Percentiles rank a stretch among this genome's conserved stretches.
Evolutionary conservation across 2,797 vertebrate genomes (phyloP).

Genomic region (Pangasius djambal): DNA sequence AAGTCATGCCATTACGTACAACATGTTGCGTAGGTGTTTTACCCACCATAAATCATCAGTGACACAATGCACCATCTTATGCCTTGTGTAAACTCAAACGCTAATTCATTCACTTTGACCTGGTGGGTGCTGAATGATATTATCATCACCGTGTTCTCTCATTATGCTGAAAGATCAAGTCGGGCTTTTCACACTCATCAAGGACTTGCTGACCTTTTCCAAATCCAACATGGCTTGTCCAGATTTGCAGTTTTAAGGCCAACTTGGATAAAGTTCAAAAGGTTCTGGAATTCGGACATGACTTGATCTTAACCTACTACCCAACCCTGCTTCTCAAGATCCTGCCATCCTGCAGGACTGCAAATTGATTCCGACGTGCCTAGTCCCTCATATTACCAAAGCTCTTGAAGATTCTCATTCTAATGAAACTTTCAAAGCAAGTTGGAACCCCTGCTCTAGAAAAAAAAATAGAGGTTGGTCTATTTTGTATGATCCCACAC

Average conservation of each 20-base stretch:
- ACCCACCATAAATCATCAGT: background rate
- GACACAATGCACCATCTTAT: slow-evolving; percentile 21
- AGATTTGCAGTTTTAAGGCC: background rate
- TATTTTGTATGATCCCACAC: too few species aligned
- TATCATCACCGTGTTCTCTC: background rate
- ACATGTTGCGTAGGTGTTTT: background rate
- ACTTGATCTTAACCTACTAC: background rate
- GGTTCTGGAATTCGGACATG: background rate
- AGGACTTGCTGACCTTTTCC: slow-evolving; percentile 1
- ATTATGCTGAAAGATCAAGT: slow-evolving; percentile 4
- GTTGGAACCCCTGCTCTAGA: background rate
- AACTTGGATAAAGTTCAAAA: background rate
- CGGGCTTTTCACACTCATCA: background rate
- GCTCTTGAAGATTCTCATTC: background rate
- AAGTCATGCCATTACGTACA: background rate
- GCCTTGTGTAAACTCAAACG: background rate
- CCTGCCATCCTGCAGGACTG: background rate
- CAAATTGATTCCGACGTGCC: background rate
- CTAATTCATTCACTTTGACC: background rate
- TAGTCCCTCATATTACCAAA: background rate
- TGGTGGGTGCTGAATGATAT: background rate
- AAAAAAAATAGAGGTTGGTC: background rate
- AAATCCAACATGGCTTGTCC: background rate
- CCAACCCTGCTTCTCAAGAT: background rate
- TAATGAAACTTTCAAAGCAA: background rate